Evolutionary conservation across 2,797 vertebrate species (phyloP).

Genomic region (Geotrypetes seraphini): DNA sequence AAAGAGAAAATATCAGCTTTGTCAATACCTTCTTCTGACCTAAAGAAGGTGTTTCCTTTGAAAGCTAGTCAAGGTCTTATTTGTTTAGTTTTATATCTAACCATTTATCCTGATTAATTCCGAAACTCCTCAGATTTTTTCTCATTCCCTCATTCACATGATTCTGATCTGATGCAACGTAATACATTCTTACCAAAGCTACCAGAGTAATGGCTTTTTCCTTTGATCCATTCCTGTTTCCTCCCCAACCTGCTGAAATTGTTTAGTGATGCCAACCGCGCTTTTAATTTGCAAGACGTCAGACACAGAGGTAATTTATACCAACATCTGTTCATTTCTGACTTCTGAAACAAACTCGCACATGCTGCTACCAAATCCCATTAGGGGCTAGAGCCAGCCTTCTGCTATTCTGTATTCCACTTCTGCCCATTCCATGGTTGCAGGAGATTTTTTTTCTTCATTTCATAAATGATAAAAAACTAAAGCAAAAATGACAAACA

Average conservation of each 20-base stretch:
- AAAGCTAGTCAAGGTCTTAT: too few relatives aligned
- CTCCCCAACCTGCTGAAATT: slow-evolving; percentile 49
- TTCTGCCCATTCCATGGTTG: slow-evolving; percentile 14
- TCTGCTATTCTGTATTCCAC: slow-evolving; percentile 53
- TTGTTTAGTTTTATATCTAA: too few relatives aligned
- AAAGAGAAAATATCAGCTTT: too few relatives aligned
- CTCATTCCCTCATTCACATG: slow-evolving; percentile 55
- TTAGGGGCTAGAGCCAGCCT: slow-evolving; percentile 56
- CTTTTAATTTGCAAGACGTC: slow-evolving; percentile 86
- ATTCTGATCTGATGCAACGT: slow-evolving; percentile 46
- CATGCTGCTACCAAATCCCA: slow-evolving; percentile 68
- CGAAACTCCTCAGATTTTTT: slow-evolving; percentile 57
- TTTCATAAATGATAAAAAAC: slow-evolving; percentile 31
- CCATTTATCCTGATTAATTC: too few relatives aligned
- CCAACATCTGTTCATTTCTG: slow-evolving; percentile 89
- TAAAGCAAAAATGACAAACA: slow-evolving; percentile 10
- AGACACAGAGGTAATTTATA: slow-evolving; percentile 84
- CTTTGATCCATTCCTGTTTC: slow-evolving; percentile 25
- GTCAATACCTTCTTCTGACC: too few relatives aligned
- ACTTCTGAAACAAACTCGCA: slow-evolving; percentile 77
- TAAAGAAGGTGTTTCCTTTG: too few relatives aligned
- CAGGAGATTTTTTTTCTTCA: slow-evolving; percentile 36
- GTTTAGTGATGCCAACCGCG: slow-evolving; percentile 81
- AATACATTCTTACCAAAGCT: slow-evolving; percentile 53
- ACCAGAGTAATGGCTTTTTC: slow-evolving; percentile 45